A percentile compares a stretch with the other conserved stretches of the same genome.
Evolutionary conservation across 2,113 vertebrate genomes (phyloP).

Genomic region (Engystomops pustulosus): DNA sequence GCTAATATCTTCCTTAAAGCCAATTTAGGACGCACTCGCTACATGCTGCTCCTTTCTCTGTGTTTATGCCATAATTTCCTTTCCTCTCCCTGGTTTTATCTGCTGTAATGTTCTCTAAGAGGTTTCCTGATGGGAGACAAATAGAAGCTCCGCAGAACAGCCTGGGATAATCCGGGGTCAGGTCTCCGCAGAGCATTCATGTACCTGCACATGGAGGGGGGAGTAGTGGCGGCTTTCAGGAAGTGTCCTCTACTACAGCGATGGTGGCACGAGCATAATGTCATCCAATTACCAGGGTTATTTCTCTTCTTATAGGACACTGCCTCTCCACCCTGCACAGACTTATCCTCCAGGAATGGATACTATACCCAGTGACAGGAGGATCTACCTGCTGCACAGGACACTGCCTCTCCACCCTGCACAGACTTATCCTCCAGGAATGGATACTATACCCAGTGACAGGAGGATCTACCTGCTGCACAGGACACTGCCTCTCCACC

Average conservation of each 20-base stretch:
- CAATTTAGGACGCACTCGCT: constrained; percentile 28
- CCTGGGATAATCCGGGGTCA: constrained; percentile 42
- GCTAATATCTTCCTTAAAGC: constrained; percentile 40
- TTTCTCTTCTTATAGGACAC: too few species aligned
- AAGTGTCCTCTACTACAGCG: not conserved
- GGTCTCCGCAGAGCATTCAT: constrained; percentile 19
- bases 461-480: not conserved
- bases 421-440: not conserved
- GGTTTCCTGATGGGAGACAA: constrained; percentile 44
- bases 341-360: not conserved
- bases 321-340: too few species aligned
- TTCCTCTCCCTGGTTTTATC: constrained; percentile 20
- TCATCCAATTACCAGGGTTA: too few species aligned
- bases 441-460: too few species aligned
- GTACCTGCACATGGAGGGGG: not conserved
- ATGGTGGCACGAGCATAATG: too few species aligned
- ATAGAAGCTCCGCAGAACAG: constrained; percentile 5
- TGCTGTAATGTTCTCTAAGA: constrained; percentile 43
- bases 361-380: too few species aligned
- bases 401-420: too few species aligned
- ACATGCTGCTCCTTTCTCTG: constrained; percentile 24
- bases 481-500: not conserved
- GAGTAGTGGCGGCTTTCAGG: not conserved
- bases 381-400: not conserved
- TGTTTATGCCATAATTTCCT: constrained; percentile 26